These are phyloP conservation scores for Leptatherina wallacei DNA, from an alignment of 2,797 vertebrate species.

Conservation along the genomic window DNA sequence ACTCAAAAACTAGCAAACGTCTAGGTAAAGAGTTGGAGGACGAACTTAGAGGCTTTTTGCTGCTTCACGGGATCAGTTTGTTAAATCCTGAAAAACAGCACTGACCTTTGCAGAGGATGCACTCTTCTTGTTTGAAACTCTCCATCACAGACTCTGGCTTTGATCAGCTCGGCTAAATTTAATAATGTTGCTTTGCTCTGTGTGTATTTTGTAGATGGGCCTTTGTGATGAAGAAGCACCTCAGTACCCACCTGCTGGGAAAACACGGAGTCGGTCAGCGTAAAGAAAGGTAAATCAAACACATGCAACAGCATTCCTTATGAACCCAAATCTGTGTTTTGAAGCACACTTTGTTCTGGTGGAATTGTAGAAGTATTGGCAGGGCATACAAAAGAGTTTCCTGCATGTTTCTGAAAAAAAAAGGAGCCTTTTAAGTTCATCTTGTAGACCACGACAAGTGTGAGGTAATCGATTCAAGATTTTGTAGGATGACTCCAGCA, in stretches of 20 bases:
- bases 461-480: constrained; percentile 44
- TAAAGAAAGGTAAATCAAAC: constrained; percentile 91
- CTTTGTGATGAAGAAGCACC: constrained; percentile 99
- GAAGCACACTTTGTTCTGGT: background rate
- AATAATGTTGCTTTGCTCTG: constrained; percentile 8
- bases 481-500: constrained; percentile 39
- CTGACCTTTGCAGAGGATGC: background rate
- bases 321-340: background rate
- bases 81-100: background rate
- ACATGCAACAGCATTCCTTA: background rate
- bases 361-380: background rate
- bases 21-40: background rate
- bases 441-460: constrained; percentile 13
- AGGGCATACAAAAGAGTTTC: background rate
- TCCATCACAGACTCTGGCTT: constrained; percentile 19
- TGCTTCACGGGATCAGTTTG: background rate
- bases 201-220: constrained; percentile 87
- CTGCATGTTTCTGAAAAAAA: background rate
- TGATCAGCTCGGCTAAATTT: constrained; percentile 20
- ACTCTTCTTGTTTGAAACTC: background rate
- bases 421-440: background rate
- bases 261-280: constrained; percentile 96
- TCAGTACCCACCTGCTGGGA: constrained; percentile 95
- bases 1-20: background rate
- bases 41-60: background rate